phyloP scores from a whole-genome alignment of 2,888 invertebrate species.

The Uropetala carovei region DNA sequence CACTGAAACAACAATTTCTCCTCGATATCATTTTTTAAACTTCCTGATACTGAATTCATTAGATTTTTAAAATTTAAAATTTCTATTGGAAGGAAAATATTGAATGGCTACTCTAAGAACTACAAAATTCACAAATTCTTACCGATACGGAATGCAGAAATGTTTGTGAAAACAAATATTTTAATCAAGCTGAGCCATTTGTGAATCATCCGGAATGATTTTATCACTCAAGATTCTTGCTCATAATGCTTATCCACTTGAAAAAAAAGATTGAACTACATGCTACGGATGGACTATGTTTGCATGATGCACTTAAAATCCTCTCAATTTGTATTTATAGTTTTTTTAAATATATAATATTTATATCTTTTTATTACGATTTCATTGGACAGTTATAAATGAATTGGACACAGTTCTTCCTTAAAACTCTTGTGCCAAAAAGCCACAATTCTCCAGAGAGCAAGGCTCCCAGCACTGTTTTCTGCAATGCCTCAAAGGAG shows the following conservation, averaged over 20 bases:
- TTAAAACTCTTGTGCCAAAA: constrained; percentile 59
- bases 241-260: constrained; percentile 14
- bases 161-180: constrained; percentile 15
- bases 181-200: constrained; percentile 21
- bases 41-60: not conserved
- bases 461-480: constrained; percentile 47
- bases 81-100: constrained; percentile 30
- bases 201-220: constrained; percentile 19
- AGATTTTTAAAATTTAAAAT: constrained; percentile 20
- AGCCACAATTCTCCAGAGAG: constrained; percentile 62
- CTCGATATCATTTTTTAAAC: constrained; percentile 11
- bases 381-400: constrained; percentile 60
- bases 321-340: constrained; percentile 54
- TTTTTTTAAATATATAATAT: constrained; percentile 61
- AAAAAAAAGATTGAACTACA: constrained; percentile 36
- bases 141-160: not conserved
- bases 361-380: constrained; percentile 59
- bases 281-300: constrained; percentile 58
- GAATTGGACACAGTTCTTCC: constrained; percentile 60
- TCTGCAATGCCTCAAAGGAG: constrained; percentile 52
- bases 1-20: not conserved
- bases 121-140: constrained; percentile 36
- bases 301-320: constrained; percentile 58
- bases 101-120: constrained; percentile 20
- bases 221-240: constrained; percentile 39